phyloP scores from a whole-genome alignment of 2,113 vertebrate species.

The Spilogale gracilis region DNA sequence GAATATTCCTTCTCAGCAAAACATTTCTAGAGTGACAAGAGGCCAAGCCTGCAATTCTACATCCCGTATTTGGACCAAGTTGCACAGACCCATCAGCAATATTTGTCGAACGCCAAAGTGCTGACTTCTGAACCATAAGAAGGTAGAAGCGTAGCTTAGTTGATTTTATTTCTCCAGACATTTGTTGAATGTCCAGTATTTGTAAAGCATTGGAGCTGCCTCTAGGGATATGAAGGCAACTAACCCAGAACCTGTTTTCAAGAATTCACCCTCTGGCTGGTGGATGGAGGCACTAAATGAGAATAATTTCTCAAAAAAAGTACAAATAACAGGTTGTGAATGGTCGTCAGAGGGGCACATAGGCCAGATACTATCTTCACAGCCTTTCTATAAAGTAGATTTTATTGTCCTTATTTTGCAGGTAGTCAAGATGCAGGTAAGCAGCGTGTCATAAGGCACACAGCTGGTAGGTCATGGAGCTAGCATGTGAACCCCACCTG shows the following conservation, averaged over 20 bases:
- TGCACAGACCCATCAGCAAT: conserved; percentile 19
- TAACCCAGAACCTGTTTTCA: background rate
- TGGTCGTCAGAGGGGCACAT: background rate
- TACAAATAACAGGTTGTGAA: background rate
- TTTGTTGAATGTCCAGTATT: background rate
- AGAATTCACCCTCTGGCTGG: background rate
- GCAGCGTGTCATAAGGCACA: background rate
- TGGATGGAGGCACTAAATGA: background rate
- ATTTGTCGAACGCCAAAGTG: background rate
- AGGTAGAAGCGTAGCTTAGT: background rate
- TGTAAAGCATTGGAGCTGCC: background rate
- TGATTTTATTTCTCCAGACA: background rate
- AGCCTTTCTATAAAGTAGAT: background rate
- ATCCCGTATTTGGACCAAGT: conserved; percentile 49
- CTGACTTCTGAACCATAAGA: background rate
- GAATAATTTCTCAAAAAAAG: background rate
- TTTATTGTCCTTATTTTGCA: background rate
- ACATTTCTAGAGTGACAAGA: background rate
- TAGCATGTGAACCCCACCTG: background rate
- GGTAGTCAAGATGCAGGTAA: background rate
- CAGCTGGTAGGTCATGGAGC: background rate
- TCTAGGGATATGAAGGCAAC: background rate
- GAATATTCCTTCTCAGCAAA: conserved; percentile 61
- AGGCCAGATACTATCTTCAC: background rate
- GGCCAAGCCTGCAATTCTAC: conserved; percentile 12